Conservation (phyloP, 1,140 invertebrate genomes). For the Leptoteleia sp. region DNA sequence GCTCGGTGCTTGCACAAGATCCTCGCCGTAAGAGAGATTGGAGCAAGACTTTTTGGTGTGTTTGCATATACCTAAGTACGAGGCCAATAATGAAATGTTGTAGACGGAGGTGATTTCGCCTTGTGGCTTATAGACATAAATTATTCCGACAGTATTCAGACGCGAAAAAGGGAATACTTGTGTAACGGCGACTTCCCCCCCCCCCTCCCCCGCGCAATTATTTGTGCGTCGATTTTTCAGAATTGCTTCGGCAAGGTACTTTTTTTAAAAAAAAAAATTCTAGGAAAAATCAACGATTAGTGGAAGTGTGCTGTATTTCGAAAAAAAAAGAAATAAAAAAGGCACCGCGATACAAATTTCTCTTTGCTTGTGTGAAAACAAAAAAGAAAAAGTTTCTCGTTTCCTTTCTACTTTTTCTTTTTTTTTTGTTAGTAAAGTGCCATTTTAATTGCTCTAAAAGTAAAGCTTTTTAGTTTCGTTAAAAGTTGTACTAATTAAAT, state of each 20-base stretch:
- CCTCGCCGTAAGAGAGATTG: slow-evolving; percentile 31
- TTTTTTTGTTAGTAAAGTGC: too few relatives aligned
- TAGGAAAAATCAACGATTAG: too few relatives aligned
- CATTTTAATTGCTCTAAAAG: too few relatives aligned
- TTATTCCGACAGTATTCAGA: slow-evolving; percentile 49
- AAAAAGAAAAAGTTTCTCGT: too few relatives aligned
- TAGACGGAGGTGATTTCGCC: slow-evolving; percentile 53
- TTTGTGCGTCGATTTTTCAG: slow-evolving; percentile 40
- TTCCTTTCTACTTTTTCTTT: too few relatives aligned
- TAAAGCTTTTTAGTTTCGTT: too few relatives aligned
- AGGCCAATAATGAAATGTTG: slow-evolving; percentile 50
- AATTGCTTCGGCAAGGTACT: slow-evolving; percentile 28
- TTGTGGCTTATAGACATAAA: slow-evolving; percentile 53
- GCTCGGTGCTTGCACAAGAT: slow-evolving; percentile 41
- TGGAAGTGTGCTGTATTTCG: too few relatives aligned
- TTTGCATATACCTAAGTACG: slow-evolving; percentile 55
- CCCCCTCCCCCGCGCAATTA: slow-evolving; percentile 25
- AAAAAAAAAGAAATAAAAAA: too few relatives aligned
- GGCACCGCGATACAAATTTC: too few relatives aligned
- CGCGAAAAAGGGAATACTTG: slow-evolving; percentile 44
- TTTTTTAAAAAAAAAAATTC: too few relatives aligned
- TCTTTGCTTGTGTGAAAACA: too few relatives aligned
- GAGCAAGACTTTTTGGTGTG: slow-evolving; percentile 47
- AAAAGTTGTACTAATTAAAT: too few relatives aligned
- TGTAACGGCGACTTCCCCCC: slow-evolving; percentile 31